A percentile compares a stretch with the other conserved stretches of the same genome.
These are phyloP conservation scores for Halichoerus grypus DNA, from an alignment of 2,113 vertebrate species.

Conservation along the genomic window DNA sequence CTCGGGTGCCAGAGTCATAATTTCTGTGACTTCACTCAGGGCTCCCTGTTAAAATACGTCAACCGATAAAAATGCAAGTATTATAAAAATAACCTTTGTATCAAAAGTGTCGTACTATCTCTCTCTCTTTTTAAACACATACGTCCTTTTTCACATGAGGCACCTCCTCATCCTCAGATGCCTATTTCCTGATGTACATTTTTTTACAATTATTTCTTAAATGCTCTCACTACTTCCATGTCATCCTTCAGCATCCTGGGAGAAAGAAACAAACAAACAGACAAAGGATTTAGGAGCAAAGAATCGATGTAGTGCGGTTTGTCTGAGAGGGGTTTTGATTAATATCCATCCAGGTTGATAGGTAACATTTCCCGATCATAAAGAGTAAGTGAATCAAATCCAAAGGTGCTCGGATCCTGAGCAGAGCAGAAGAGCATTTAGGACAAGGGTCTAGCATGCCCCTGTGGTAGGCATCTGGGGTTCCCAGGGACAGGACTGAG, in stretches of 20 bases:
- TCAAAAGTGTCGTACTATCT: constrained; percentile 74
- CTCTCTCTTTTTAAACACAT: constrained; percentile 34
- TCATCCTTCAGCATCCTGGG: neutral
- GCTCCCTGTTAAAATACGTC: constrained; percentile 85
- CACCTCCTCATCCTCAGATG: constrained; percentile 7
- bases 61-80: constrained; percentile 88
- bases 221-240: neutral
- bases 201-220: constrained; percentile 58
- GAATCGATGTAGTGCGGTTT: neutral
- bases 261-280: neutral
- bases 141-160: constrained; percentile 66
- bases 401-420: neutral
- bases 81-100: constrained; percentile 88
- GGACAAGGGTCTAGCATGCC: neutral
- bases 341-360: constrained; percentile 60
- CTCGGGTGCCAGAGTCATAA: constrained; percentile 82
- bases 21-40: constrained; percentile 88
- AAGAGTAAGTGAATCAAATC: constrained; percentile 58
- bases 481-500: neutral
- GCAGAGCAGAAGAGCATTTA: neutral
- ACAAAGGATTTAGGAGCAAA: neutral
- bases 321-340: constrained; percentile 72
- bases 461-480: accelerated
- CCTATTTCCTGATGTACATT: neutral
- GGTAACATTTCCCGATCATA: neutral